Conservation (phyloP, 2,113 vertebrate genomes). For the Tachysurus vachellii region DNA sequence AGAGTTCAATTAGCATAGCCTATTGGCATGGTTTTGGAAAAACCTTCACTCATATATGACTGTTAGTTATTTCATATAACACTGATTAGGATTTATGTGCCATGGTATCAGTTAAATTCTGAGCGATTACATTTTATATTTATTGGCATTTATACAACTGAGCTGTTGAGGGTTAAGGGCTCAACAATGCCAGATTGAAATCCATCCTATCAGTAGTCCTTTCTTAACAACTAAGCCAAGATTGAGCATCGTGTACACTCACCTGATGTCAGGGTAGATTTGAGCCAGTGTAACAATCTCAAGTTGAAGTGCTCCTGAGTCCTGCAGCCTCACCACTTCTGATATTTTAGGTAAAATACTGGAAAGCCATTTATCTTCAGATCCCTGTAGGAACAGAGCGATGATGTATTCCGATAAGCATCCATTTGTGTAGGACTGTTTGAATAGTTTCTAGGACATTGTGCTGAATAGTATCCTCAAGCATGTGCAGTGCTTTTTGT, state of each 20-base stretch:
- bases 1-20: too few species aligned
- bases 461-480: background rate
- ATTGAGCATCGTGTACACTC: background rate
- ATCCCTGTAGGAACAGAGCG: constrained; percentile 68
- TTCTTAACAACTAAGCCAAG: too few species aligned
- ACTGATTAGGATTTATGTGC: background rate
- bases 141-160: too few species aligned
- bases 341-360: constrained; percentile 72
- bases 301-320: constrained; percentile 78
- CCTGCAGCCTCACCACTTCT: constrained; percentile 83
- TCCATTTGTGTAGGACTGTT: background rate
- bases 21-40: too few species aligned
- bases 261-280: constrained; percentile 84
- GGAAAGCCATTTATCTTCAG: constrained; percentile 71
- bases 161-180: too few species aligned
- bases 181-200: too few species aligned
- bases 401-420: background rate
- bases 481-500: background rate
- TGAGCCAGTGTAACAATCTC: constrained; percentile 76
- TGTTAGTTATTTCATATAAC: background rate
- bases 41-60: background rate
- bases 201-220: too few species aligned
- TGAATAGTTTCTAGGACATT: background rate
- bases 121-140: background rate
- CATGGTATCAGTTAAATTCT: background rate